These are phyloP conservation scores for Lithophane leautieri DNA, from an alignment of 2,888 invertebrate genomes.

Conservation along the genomic window DNA sequence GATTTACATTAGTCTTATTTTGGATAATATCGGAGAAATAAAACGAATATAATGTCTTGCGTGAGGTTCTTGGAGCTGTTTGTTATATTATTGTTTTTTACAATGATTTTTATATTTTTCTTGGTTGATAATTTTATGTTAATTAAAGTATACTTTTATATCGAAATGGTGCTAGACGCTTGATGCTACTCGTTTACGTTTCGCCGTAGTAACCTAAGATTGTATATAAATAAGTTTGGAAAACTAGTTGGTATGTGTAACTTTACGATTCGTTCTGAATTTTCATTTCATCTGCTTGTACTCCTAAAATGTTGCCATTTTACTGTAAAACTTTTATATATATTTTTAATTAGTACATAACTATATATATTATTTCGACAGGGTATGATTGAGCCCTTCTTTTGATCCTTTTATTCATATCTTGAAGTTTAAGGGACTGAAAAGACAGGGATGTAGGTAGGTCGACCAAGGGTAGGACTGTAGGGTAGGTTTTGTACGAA, in stretches of 20 bases:
- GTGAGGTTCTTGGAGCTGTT: slow-evolving; percentile 73
- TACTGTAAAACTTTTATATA: slow-evolving; percentile 66
- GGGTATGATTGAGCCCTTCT: slow-evolving; percentile 80
- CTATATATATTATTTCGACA: slow-evolving; percentile 80
- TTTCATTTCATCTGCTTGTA: slow-evolving; percentile 76
- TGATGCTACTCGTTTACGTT: slow-evolving; percentile 81
- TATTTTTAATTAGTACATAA: slow-evolving; percentile 71
- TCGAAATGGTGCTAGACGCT: slow-evolving; percentile 90
- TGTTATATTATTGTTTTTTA: slow-evolving; percentile 81
- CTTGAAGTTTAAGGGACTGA: slow-evolving; percentile 83
- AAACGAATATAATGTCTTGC: slow-evolving; percentile 61
- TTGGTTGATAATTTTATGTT: slow-evolving; percentile 89
- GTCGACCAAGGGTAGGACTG: slow-evolving; percentile 77
- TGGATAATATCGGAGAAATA: slow-evolving; percentile 70
- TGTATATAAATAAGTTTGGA: slow-evolving; percentile 79
- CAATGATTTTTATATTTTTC: slow-evolving; percentile 79
- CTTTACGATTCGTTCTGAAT: slow-evolving; percentile 60
- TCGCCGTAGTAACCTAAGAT: slow-evolving; percentile 80
- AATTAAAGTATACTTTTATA: slow-evolving; percentile 86
- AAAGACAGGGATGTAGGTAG: slow-evolving; percentile 87
- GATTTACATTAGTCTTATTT: slow-evolving; percentile 71
- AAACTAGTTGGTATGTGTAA: slow-evolving; percentile 67
- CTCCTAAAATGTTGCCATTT: slow-evolving; percentile 82
- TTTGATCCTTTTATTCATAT: slow-evolving; percentile 81
- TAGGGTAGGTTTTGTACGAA: slow-evolving; percentile 88